Base-by-base conservation (phyloP, 2,113 vertebrate genomes). In the Microtus oregoni region DNA sequence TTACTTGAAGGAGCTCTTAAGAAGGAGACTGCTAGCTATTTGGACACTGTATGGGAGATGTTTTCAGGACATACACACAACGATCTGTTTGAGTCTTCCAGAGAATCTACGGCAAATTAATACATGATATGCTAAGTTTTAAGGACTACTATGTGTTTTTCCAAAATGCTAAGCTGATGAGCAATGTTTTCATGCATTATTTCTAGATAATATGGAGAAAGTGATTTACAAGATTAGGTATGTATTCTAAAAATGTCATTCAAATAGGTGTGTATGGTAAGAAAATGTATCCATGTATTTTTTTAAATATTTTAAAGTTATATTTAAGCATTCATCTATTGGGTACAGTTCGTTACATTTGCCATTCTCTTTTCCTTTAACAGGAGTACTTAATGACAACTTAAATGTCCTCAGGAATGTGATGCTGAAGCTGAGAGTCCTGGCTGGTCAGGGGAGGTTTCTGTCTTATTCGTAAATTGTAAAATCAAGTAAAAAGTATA, bases 281-380 rank as follows among this genome's bases (percentile, higher is more conserved):
- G 26, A 58, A 12, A 52, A 92, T 94, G 88, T 61, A 67, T 58
- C n/a, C 55, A 0, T 86, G 41, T n/a, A 44, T 9, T 44, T 96
- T 94, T 96, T 30, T 70, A 30, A 92, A 67, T 73, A 82, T 86
- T 93, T 86, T 50, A 89, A 87, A 68, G 2, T 44, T 78, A 90
- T 17, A 50, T 44, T 89, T 94, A 82, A 94, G 44, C 10, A 20
- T 94, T 94, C 41, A 47, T 72, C 28, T 86, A 11, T 85, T 94
- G 79, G 94, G 79, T 38, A 92, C 0, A 82, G 67, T 30, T 89
- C 55, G 89, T 90, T 96, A 65, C 89, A 91, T 85, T 95, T 94
- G 93, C 32, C 47, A 89, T 82, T 89, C 90, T 95, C 30, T 52
- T 94, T 97, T 92, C 47, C 68, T 79, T 95, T 93, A 97, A 44